A percentile compares a stretch with the other conserved stretches of the same genome.
These are phyloP conservation scores for Hepsetus odoe DNA, from an alignment of 2,113 vertebrate genomes.

Conservation along the genomic window DNA sequence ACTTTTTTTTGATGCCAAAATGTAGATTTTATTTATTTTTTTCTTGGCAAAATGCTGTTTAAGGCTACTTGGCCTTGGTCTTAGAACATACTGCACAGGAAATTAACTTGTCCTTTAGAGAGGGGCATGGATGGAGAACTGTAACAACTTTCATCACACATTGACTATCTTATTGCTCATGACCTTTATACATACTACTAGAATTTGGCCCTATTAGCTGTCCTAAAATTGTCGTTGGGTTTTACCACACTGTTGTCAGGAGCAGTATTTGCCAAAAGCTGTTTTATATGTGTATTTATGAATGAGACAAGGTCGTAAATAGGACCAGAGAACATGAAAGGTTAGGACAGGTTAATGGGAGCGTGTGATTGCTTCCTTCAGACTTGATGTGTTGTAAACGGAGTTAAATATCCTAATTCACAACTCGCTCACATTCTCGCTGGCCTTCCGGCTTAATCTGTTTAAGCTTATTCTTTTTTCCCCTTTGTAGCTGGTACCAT, in stretches of 20 bases:
- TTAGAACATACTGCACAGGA: too few species aligned
- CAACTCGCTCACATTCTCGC: constrained; percentile 51
- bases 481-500: constrained; percentile 92
- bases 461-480: constrained; percentile 12
- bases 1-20: too few species aligned
- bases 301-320: neutral
- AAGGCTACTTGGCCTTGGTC: too few species aligned
- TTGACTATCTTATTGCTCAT: too few species aligned
- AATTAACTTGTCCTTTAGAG: too few species aligned
- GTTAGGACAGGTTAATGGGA: neutral
- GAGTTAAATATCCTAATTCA: constrained; percentile 51
- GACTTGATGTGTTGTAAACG: neutral
- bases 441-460: constrained; percentile 3
- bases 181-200: too few species aligned
- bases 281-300: neutral
- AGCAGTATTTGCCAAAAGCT: neutral
- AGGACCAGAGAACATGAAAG: constrained; percentile 19
- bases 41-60: too few species aligned
- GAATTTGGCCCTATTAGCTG: too few species aligned
- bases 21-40: too few species aligned
- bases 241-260: neutral
- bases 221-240: neutral
- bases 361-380: neutral
- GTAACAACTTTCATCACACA: too few species aligned
- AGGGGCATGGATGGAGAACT: too few species aligned